Percentiles rank a stretch among this genome's conserved stretches.
Conservation (phyloP, 1,140 invertebrate species). For the Chlorops oryzae region DNA sequence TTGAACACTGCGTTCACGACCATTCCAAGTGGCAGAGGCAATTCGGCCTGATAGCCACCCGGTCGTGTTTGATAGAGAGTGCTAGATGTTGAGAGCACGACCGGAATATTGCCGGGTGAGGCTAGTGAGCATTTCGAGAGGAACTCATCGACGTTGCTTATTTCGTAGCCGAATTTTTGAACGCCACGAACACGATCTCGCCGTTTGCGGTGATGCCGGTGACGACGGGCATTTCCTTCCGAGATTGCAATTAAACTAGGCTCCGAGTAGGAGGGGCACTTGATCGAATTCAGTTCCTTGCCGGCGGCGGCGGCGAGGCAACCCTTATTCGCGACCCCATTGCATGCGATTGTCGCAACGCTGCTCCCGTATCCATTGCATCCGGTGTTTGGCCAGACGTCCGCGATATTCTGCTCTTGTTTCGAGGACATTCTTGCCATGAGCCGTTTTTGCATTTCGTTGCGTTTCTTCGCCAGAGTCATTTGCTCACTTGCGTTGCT, state of each 20-base stretch:
- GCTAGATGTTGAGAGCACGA: constrained; percentile 68
- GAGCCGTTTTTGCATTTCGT: constrained; percentile 27
- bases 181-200: constrained; percentile 50
- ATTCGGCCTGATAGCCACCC: constrained; percentile 62
- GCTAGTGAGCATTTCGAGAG: constrained; percentile 54
- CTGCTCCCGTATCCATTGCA: background rate
- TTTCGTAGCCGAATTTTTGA: constrained; percentile 65
- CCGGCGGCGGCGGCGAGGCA: background rate
- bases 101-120: constrained; percentile 70
- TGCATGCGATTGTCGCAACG: background rate
- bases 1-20: constrained; percentile 80
- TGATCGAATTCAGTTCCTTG: constrained; percentile 20
- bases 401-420: background rate
- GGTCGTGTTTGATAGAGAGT: constrained; percentile 66
- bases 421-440: constrained; percentile 13
- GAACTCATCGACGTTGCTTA: constrained; percentile 66
- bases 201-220: constrained; percentile 52
- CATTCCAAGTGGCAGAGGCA: constrained; percentile 68
- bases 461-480: constrained; percentile 35
- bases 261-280: constrained; percentile 41
- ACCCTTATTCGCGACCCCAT: background rate
- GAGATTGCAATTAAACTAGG: constrained; percentile 42
- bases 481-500: constrained; percentile 32
- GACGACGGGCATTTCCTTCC: constrained; percentile 32
- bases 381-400: background rate